Conservation (phyloP, 2,888 invertebrate genomes). For the Lucinisca nassula region DNA sequence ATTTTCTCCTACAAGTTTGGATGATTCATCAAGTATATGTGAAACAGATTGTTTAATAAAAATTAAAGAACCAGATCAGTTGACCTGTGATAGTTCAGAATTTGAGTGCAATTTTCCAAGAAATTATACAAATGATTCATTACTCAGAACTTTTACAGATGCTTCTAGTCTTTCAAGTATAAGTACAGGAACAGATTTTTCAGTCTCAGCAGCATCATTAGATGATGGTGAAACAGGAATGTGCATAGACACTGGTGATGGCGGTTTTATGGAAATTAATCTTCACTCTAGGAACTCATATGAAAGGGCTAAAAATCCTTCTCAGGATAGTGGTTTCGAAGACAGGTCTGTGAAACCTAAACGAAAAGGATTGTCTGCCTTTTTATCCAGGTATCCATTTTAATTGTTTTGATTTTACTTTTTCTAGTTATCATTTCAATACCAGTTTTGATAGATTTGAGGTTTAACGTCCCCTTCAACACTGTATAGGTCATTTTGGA, state of each 20-base stretch:
- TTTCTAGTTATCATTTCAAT: too few relatives aligned
- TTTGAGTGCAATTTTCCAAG: slow-evolving; percentile 77
- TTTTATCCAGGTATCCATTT: slow-evolving; percentile 81
- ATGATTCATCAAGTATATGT: slow-evolving; percentile 73
- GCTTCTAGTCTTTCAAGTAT: slow-evolving; percentile 86
- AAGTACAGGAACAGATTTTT: slow-evolving; percentile 85
- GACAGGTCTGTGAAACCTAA: slow-evolving; percentile 80
- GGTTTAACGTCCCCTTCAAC: too few relatives aligned
- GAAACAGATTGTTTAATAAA: slow-evolving; percentile 74
- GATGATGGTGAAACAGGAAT: slow-evolving; percentile 79
- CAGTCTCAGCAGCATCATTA: slow-evolving; percentile 82
- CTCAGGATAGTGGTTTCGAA: slow-evolving; percentile 80
- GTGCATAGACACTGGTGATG: slow-evolving; percentile 83
- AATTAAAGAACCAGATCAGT: slow-evolving; percentile 75
- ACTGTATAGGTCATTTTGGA: too few relatives aligned
- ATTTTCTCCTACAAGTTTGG: slow-evolving; percentile 46
- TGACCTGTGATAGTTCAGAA: slow-evolving; percentile 80
- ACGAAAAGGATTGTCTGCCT: slow-evolving; percentile 78
- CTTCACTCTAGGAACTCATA: slow-evolving; percentile 84
- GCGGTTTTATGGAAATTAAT: slow-evolving; percentile 85
- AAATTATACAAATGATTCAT: slow-evolving; percentile 74
- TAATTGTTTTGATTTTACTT: too few relatives aligned
- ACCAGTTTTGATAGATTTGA: too few relatives aligned
- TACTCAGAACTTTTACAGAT: slow-evolving; percentile 78
- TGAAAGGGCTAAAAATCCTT: slow-evolving; percentile 79